phyloP scores from a whole-genome alignment of 2,113 vertebrate genomes.

The Peromyscus maniculatus region DNA sequence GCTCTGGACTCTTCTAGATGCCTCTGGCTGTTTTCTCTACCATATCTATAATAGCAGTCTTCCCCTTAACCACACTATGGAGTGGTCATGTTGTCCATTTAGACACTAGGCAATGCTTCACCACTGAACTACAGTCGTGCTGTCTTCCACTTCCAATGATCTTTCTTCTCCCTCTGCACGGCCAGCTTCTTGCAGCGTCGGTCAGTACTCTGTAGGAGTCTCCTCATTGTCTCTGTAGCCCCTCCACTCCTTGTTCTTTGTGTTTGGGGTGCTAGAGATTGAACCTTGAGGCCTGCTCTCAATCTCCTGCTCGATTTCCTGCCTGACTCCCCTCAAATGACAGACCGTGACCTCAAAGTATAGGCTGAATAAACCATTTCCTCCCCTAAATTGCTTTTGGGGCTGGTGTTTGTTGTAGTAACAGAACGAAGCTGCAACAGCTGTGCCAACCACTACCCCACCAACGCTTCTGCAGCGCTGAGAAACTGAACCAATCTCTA shows the following conservation, averaged over 20 bases:
- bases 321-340: not conserved
- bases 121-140: not conserved
- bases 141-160: not conserved
- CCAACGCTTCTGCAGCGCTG: not conserved
- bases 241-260: not conserved
- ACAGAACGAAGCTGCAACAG: not conserved
- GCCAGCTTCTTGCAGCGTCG: not conserved
- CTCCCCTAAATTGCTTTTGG: not conserved
- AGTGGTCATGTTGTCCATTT: too few relatives aligned
- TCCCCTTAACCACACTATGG: not conserved
- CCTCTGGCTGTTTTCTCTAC: not conserved
- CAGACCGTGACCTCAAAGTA: not conserved
- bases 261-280: not conserved
- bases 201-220: not conserved
- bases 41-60: not conserved
- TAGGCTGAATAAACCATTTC: not conserved
- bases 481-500: not conserved
- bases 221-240: not conserved
- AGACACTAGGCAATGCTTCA: not conserved
- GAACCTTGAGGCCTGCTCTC: not conserved
- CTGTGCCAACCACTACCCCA: not conserved
- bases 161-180: too few relatives aligned
- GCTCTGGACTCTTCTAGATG: not conserved
- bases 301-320: not conserved
- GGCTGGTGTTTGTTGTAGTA: not conserved